Evolutionary conservation across 2,888 invertebrate species (phyloP).

Genomic region (Nomada fucata): DNA sequence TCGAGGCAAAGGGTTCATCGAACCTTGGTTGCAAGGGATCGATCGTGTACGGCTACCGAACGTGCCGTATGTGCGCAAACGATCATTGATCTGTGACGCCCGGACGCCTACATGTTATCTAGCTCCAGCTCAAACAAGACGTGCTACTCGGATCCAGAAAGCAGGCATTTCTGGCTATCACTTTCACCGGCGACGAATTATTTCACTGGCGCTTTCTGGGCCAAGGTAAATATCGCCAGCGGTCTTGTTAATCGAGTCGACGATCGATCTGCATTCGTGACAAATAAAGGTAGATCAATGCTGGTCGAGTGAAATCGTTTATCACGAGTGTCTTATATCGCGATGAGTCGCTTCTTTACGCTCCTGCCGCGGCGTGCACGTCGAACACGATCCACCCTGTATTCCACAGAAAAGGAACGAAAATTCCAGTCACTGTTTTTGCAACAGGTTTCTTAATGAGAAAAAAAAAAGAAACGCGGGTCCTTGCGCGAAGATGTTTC

Average conservation of each 20-base stretch:
- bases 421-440: neutral
- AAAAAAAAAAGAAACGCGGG: neutral
- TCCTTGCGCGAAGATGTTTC: slow-evolving; percentile 7
- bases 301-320: too few relatives aligned
- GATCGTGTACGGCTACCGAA: slow-evolving; percentile 69
- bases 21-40: slow-evolving; percentile 65
- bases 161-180: slow-evolving; percentile 38
- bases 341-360: too few relatives aligned
- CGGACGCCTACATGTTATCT: slow-evolving; percentile 64
- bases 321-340: too few relatives aligned
- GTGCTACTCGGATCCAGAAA: slow-evolving; percentile 16
- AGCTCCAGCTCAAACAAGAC: slow-evolving; percentile 17
- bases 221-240: slow-evolving; percentile 36
- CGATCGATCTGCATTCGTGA: neutral
- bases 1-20: slow-evolving; percentile 71
- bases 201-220: slow-evolving; percentile 40
- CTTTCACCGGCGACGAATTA: slow-evolving; percentile 38
- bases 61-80: slow-evolving; percentile 62
- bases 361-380: too few relatives aligned
- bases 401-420: neutral
- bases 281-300: neutral
- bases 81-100: slow-evolving; percentile 69
- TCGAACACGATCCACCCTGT: neutral
- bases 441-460: neutral
- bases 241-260: neutral